Evolutionary conservation across 2,113 vertebrate species (phyloP).

Genomic region (Suncus etruscus): DNA sequence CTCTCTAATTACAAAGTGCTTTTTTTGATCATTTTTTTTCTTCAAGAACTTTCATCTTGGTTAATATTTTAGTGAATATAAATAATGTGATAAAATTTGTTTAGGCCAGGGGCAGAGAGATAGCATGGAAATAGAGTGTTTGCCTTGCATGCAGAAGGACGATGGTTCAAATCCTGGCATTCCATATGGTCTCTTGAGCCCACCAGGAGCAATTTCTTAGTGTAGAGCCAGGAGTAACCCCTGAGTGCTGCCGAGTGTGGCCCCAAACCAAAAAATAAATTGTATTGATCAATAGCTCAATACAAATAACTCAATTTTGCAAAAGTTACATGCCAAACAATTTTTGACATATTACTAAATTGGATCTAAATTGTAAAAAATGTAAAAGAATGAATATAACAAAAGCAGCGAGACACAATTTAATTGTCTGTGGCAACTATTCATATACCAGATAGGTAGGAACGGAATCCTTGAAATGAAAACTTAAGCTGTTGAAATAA

Average conservation of each 20-base stretch:
- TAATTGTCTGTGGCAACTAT: background rate
- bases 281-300: background rate
- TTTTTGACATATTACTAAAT: background rate
- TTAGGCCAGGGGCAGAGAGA: background rate
- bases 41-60: background rate
- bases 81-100: background rate
- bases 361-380: background rate
- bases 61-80: background rate
- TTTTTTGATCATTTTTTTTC: constrained; percentile 31
- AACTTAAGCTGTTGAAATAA: background rate
- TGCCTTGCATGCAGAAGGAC: too few species aligned
- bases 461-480: constrained; percentile 14
- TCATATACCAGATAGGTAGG: background rate
- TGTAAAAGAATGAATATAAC: background rate
- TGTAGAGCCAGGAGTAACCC: too few species aligned
- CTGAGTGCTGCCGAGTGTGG: too few species aligned
- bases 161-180: too few species aligned
- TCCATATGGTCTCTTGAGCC: too few species aligned
- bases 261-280: background rate
- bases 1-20: constrained; percentile 4
- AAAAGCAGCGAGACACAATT: background rate
- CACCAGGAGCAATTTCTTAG: too few species aligned
- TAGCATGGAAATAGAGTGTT: too few species aligned
- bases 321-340: background rate
- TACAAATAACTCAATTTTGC: too few species aligned